Conservation (phyloP, 1,140 invertebrate genomes). For the Aleiodes sp. region DNA sequence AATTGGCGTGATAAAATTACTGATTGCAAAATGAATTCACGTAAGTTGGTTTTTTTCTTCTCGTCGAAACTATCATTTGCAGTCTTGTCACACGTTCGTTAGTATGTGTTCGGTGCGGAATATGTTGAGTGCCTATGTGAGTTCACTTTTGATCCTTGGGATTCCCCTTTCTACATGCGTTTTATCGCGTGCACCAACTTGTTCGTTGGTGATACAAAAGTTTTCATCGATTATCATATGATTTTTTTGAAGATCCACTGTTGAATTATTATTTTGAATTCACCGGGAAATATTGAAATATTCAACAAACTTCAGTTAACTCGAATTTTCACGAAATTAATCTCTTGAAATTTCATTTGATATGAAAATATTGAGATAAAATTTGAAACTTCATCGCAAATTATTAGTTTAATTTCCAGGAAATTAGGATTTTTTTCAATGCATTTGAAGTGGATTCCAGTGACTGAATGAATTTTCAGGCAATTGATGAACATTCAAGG, state of each 20-base stretch:
- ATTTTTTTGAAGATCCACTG: not conserved
- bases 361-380: too few species aligned
- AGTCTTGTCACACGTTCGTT: not conserved
- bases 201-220: not conserved
- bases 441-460: too few species aligned
- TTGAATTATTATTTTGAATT: too few species aligned
- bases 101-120: not conserved
- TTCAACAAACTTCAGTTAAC: too few species aligned
- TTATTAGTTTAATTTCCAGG: too few species aligned
- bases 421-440: too few species aligned
- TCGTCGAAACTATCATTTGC: conserved; percentile 2
- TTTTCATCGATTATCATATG: not conserved
- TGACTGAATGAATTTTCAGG: too few species aligned
- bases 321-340: too few species aligned
- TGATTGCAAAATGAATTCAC: not conserved
- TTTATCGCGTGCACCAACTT: conserved; percentile 1
- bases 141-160: not conserved
- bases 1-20: not conserved
- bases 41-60: conserved; percentile 2
- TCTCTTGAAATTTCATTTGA: too few species aligned
- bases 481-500: too few species aligned
- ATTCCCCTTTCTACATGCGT: conserved; percentile 24
- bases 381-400: too few species aligned
- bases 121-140: not conserved
- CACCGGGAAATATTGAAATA: too few species aligned